Evolutionary conservation across 2,797 vertebrate genomes (phyloP).

Genomic region (Anas bahamensis): DNA sequence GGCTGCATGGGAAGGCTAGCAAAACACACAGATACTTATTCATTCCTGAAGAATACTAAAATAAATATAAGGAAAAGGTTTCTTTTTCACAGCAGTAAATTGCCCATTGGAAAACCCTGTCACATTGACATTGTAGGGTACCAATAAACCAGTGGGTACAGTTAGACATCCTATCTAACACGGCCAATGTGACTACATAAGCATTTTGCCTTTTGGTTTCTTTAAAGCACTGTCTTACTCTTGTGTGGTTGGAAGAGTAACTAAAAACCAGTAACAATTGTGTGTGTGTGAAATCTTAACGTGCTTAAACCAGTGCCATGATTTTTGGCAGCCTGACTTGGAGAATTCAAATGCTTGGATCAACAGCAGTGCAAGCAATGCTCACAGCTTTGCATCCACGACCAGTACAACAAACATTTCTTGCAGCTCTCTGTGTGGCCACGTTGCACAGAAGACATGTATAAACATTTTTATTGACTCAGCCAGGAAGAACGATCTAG

Average conservation of each 20-base stretch:
- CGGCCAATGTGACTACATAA: not conserved
- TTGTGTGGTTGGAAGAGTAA: not conserved
- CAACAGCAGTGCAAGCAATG: not conserved
- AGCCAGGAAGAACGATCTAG: slow-evolving; percentile 19
- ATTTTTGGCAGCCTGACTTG: not conserved
- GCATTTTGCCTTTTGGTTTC: not conserved
- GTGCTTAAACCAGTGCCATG: not conserved
- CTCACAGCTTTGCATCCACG: not conserved
- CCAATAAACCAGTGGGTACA: not conserved
- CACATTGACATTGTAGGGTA: not conserved
- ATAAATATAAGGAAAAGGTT: not conserved
- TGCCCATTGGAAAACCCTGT: not conserved
- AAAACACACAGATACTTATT: not conserved
- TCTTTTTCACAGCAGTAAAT: not conserved
- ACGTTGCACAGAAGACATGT: not conserved
- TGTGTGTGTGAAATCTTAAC: not conserved
- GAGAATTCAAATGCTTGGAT: not conserved
- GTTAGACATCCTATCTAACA: accelerated
- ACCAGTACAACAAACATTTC: not conserved
- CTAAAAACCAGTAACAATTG: not conserved
- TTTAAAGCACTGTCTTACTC: not conserved
- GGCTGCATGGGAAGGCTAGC: not conserved
- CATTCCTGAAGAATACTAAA: not conserved
- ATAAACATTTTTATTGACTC: slow-evolving; percentile 55
- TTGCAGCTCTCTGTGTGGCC: slow-evolving; percentile 13